Percentiles rank a stretch among this genome's conserved stretches.
These are phyloP conservation scores for Drosophila nr. fundita DNA, from an alignment of 2,888 invertebrate genomes.

Conservation along the genomic window DNA sequence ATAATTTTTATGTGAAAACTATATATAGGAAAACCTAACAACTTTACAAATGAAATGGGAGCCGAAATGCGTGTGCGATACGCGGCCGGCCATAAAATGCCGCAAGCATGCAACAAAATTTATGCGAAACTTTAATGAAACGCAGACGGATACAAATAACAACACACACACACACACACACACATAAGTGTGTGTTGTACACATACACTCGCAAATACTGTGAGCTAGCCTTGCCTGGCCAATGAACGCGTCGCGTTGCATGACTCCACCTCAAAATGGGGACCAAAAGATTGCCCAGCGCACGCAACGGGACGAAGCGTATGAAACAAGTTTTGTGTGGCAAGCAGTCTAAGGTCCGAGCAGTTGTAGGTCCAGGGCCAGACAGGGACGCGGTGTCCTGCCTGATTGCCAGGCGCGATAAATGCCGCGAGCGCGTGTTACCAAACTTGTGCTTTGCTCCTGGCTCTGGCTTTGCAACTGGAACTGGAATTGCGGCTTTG, in stretches of 20 bases:
- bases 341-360: conserved; percentile 32
- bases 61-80: conserved; percentile 72
- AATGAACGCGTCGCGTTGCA: conserved; percentile 61
- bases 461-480: conserved; percentile 22
- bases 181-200: neutral
- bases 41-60: conserved; percentile 71
- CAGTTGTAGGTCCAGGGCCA: conserved; percentile 35
- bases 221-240: conserved; percentile 41
- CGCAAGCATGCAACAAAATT: conserved; percentile 80
- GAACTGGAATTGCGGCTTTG: conserved; percentile 25
- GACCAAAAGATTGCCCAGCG: conserved; percentile 43
- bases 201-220: conserved; percentile 1
- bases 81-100: conserved; percentile 60
- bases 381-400: conserved; percentile 68
- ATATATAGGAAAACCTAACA: conserved; percentile 54
- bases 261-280: conserved; percentile 81
- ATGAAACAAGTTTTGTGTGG: conserved; percentile 54
- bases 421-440: conserved; percentile 60
- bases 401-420: conserved; percentile 72
- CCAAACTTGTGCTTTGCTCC: conserved; percentile 53
- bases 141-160: conserved; percentile 43
- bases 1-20: conserved; percentile 49
- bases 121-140: conserved; percentile 77
- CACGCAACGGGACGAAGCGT: conserved; percentile 52
- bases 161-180: conserved; percentile 9